Conservation (phyloP, 2,888 invertebrate species). For the Patella ulyssiponensis region DNA sequence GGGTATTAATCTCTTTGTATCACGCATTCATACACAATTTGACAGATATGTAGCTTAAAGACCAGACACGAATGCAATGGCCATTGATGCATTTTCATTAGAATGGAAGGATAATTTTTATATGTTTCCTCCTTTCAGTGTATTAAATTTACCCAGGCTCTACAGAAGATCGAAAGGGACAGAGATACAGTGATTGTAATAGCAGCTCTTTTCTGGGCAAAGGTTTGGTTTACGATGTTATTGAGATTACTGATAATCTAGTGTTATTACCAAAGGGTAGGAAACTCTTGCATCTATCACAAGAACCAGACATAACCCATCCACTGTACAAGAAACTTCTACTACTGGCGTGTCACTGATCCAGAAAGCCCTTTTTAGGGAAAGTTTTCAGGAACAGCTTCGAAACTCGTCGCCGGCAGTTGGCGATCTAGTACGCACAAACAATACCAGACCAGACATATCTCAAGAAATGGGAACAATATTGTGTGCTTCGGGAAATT, state of each 20-base stretch:
- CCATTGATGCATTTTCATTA: no score
- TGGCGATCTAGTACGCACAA: conserved; percentile 21
- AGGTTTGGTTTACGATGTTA: conserved; percentile 14
- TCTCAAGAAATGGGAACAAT: conserved; percentile 22
- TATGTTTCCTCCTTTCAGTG: neutral
- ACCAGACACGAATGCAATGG: neutral
- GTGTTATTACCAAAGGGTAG: conserved; percentile 18
- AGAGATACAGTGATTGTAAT: neutral
- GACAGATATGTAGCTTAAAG: conserved; percentile 25
- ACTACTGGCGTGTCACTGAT: conserved; percentile 22
- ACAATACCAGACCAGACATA: conserved; percentile 23
- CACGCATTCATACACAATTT: conserved; percentile 22
- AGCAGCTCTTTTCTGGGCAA: conserved; percentile 24
- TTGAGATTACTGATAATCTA: neutral
- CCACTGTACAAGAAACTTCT: conserved; percentile 19
- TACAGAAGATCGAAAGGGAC: no score
- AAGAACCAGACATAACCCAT: conserved; percentile 16
- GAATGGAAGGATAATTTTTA: neutral
- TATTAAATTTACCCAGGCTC: no score
- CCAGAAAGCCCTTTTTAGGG: conserved; percentile 18
- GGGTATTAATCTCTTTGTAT: conserved; percentile 33
- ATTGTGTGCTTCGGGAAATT: conserved; percentile 24
- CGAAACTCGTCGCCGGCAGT: conserved; percentile 9
- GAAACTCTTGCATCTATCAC: neutral
- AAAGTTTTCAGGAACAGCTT: conserved; percentile 23